Percentiles rank a stretch among this genome's conserved stretches.
Evolutionary conservation across 1,140 invertebrate species (phyloP).

Genomic region (Venturia canescens): DNA sequence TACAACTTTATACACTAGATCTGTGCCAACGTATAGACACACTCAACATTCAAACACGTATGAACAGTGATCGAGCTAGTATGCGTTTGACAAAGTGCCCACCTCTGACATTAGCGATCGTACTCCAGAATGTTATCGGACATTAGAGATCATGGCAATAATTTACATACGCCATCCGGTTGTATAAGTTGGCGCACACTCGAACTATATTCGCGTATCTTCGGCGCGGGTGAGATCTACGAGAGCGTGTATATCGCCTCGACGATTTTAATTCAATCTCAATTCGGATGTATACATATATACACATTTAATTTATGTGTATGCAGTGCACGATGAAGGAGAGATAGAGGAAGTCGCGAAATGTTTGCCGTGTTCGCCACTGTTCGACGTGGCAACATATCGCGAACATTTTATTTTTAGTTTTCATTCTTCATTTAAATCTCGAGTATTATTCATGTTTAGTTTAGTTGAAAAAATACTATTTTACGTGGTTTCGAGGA

Average conservation of each 20-base stretch:
- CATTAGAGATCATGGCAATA: conserved; percentile 37
- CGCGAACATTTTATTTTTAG: too few relatives aligned
- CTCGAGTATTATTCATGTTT: too few relatives aligned
- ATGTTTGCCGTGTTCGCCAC: too few relatives aligned
- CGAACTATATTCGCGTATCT: neutral
- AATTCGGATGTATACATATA: neutral
- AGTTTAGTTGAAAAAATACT: too few relatives aligned
- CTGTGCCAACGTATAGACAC: conserved; percentile 8
- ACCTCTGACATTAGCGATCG: conserved; percentile 40
- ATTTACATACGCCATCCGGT: conserved; percentile 41
- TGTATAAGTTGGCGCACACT: conserved; percentile 22
- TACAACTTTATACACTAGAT: conserved; percentile 4
- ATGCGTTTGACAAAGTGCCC: conserved; percentile 35
- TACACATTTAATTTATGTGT: neutral
- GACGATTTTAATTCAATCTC: conserved; percentile 21
- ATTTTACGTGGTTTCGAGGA: too few relatives aligned
- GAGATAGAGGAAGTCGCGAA: neutral
- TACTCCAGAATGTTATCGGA: conserved; percentile 41
- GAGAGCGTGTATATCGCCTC: conserved; percentile 6
- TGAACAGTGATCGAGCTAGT: neutral
- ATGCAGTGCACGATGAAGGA: neutral
- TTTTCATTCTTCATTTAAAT: too few relatives aligned
- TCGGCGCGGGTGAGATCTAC: conserved; percentile 20
- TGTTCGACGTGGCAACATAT: too few relatives aligned
- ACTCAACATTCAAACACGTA: neutral